Percentiles rank a stretch among this genome's conserved stretches.
These are phyloP conservation scores for Iphiclides podalirius DNA, from an alignment of 2,888 invertebrate genomes.

Conservation along the genomic window DNA sequence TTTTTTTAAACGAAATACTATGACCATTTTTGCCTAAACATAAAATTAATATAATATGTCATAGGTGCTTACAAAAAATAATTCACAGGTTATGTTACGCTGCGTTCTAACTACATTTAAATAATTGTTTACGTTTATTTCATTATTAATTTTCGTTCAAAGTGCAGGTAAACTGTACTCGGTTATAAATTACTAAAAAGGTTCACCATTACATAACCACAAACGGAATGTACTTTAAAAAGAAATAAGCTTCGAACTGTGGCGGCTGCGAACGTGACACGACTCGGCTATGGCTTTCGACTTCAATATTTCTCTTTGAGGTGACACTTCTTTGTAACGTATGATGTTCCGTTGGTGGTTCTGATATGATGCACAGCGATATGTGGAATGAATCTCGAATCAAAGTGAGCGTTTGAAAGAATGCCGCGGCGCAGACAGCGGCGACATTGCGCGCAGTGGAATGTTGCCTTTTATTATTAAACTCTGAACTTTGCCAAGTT, in stretches of 20 bases:
- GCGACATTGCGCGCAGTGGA: too few relatives aligned
- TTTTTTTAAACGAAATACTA: too few relatives aligned
- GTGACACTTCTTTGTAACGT: conserved; percentile 30
- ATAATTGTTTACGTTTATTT: too few relatives aligned
- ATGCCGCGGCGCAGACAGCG: conserved; percentile 13
- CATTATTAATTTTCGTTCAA: too few relatives aligned
- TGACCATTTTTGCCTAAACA: too few relatives aligned
- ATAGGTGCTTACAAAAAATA: too few relatives aligned
- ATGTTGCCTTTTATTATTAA: not conserved
- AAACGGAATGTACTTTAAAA: conserved; percentile 15
- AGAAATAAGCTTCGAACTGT: conserved; percentile 12
- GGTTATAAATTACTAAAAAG: conserved; percentile 10
- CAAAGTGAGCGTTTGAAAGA: conserved; percentile 35
- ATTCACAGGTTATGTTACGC: too few relatives aligned
- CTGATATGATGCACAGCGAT: conserved; percentile 22
- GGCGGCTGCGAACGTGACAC: conserved; percentile 13
- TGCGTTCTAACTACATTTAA: too few relatives aligned
- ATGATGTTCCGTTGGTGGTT: conserved; percentile 19
- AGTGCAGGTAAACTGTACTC: too few relatives aligned
- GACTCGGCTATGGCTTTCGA: conserved; percentile 22
- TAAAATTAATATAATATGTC: too few relatives aligned
- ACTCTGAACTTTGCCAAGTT: too few relatives aligned
- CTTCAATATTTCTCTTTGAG: conserved; percentile 32
- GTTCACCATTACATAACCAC: conserved; percentile 3
- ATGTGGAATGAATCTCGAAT: conserved; percentile 27